phyloP scores from a whole-genome alignment of 2,888 invertebrate genomes.

The Cataglyphis cursor region DNA sequence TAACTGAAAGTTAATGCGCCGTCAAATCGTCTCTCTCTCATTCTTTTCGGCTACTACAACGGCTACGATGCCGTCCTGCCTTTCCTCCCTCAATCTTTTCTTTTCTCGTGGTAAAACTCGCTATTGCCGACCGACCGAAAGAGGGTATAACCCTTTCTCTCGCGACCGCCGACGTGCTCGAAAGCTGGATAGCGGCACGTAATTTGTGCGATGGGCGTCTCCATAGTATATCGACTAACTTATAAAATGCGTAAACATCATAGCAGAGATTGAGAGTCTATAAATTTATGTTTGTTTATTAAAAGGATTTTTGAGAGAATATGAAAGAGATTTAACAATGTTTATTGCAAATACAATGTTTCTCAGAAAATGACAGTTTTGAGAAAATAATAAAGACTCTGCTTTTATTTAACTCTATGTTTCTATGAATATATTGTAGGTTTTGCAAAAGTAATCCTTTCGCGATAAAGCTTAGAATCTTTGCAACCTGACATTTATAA shows the following conservation, averaged over 20 bases:
- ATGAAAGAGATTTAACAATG: neutral
- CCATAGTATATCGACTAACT: constrained; percentile 58
- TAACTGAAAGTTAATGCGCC: constrained; percentile 83
- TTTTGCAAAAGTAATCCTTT: too few species aligned
- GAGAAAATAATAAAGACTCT: neutral
- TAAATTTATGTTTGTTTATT: neutral
- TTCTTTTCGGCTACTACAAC: constrained; percentile 42
- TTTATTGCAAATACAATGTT: neutral
- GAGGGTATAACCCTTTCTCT: constrained; percentile 1
- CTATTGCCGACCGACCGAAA: neutral
- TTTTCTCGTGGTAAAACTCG: constrained; percentile 17
- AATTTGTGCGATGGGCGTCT: constrained; percentile 78
- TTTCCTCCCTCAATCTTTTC: constrained; percentile 1
- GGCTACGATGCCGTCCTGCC: neutral
- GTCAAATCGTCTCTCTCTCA: constrained; percentile 73
- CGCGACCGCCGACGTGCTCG: neutral
- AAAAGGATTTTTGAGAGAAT: neutral
- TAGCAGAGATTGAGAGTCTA: neutral
- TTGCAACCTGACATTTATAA: too few species aligned
- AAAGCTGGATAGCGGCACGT: constrained; percentile 66
- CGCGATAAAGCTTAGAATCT: too few species aligned
- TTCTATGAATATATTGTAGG: neutral
- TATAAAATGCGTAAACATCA: constrained; percentile 75
- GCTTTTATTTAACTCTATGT: neutral
- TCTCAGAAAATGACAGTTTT: neutral